Percentiles rank a stretch among this genome's conserved stretches.
Evolutionary conservation across 92 coral and sea anemone species (phyloP).

Genomic region (Bergia puertoricense): DNA sequence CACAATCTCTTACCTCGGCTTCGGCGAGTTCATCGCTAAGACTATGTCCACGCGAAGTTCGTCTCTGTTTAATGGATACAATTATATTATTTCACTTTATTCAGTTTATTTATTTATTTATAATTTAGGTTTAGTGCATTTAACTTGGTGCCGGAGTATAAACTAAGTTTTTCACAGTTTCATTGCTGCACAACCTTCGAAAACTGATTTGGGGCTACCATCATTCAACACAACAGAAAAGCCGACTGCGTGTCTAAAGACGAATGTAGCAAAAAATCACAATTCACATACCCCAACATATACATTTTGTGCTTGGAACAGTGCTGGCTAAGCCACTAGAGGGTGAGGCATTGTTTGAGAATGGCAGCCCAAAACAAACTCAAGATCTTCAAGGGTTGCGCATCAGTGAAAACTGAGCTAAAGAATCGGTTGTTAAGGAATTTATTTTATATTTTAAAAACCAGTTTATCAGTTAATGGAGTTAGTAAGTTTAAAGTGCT

Average conservation of each 20-base stretch:
- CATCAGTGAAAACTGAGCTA: too few relatives aligned
- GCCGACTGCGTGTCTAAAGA: neutral
- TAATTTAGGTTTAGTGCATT: neutral
- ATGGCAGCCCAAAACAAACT: too few relatives aligned
- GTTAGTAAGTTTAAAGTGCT: too few relatives aligned
- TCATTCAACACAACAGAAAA: neutral
- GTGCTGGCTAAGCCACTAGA: too few relatives aligned
- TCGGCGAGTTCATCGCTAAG: conserved; percentile 89
- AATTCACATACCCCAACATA: neutral
- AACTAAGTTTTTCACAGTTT: neutral
- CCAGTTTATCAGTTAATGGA: too few relatives aligned
- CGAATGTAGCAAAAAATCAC: neutral
- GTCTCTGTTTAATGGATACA: conserved; percentile 47
- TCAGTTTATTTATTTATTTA: neutral
- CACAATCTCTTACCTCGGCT: conserved; percentile 80
- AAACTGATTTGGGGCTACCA: too few relatives aligned
- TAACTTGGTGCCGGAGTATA: neutral
- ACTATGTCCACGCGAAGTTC: conserved; percentile 53
- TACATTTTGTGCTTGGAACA: too few relatives aligned
- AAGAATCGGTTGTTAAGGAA: too few relatives aligned
- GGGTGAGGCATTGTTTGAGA: too few relatives aligned
- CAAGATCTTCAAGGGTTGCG: too few relatives aligned
- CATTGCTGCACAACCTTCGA: neutral
- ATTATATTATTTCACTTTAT: conserved; percentile 14
- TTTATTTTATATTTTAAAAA: too few relatives aligned